Percentiles rank a stretch among this genome's conserved stretches.
These are phyloP conservation scores for Littorina saxatilis DNA, from an alignment of 1,140 invertebrate genomes.

Conservation along the genomic window DNA sequence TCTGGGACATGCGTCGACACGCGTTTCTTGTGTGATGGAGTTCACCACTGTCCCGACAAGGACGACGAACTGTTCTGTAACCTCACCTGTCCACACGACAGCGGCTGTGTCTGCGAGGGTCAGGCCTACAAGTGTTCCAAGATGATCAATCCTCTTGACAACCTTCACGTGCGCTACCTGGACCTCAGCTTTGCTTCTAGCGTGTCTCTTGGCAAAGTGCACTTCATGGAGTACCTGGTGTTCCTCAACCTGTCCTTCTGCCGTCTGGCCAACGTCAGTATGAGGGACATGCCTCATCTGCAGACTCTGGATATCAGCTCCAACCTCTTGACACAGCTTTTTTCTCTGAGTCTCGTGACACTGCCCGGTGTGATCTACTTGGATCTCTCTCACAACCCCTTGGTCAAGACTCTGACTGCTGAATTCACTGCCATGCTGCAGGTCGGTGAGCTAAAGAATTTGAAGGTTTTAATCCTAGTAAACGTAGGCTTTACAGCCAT, in stretches of 20 bases:
- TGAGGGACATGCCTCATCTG: not conserved
- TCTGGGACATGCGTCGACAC: conserved; percentile 9
- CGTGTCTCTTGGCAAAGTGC: not conserved
- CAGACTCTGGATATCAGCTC: conserved; percentile 23
- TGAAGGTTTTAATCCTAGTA: no score
- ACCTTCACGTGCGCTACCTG: conserved; percentile 25
- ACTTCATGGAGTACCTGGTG: conserved; percentile 15
- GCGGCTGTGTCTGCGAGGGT: conserved; percentile 16
- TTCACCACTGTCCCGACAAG: conserved; percentile 32
- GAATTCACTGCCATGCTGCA: no score
- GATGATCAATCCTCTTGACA: not conserved
- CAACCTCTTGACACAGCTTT: not conserved
- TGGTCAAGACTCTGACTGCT: no score
- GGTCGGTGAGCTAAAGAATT: no score
- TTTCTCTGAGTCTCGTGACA: not conserved
- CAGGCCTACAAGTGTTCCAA: conserved; percentile 16
- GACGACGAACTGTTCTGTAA: conserved; percentile 40
- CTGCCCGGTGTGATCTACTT: not conserved
- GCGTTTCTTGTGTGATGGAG: conserved; percentile 33
- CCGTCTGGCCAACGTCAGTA: not conserved
- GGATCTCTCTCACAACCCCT: not conserved
- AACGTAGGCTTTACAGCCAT: no score
- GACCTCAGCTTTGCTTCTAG: not conserved
- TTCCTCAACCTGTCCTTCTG: conserved; percentile 37
- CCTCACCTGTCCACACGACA: conserved; percentile 31